Evolutionary conservation across 1,140 invertebrate species (phyloP).

Genomic region (Epicauta chinensis): DNA sequence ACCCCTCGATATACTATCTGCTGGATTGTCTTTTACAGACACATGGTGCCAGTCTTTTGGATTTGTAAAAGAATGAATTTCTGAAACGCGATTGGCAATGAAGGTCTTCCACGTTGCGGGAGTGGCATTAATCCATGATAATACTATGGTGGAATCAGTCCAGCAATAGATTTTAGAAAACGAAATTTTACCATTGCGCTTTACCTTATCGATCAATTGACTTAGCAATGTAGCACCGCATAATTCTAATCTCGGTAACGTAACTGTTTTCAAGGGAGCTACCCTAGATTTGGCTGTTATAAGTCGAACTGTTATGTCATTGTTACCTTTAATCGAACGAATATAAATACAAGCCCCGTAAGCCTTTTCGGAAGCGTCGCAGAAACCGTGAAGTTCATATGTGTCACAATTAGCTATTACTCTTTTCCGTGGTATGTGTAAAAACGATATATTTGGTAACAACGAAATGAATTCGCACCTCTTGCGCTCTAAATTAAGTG

Average conservation of each 20-base stretch:
- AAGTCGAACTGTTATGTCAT: too few species aligned
- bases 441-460: neutral
- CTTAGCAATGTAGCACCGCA: slow-evolving; percentile 9
- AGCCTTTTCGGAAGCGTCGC: slow-evolving; percentile 29
- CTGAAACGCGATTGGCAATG: slow-evolving; percentile 29
- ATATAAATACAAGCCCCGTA: slow-evolving; percentile 33
- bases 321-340: neutral
- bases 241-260: slow-evolving; percentile 18
- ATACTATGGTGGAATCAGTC: slow-evolving; percentile 24
- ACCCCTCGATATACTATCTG: slow-evolving; percentile 31
- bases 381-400: slow-evolving; percentile 11
- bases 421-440: neutral
- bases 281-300: slow-evolving; percentile 10
- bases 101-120: slow-evolving; percentile 20
- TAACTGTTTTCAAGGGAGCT: slow-evolving; percentile 12
- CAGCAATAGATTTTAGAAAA: slow-evolving; percentile 13
- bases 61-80: slow-evolving; percentile 23
- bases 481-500: slow-evolving; percentile 20
- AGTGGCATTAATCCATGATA: slow-evolving; percentile 14
- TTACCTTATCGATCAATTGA: slow-evolving; percentile 7
- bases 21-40: slow-evolving; percentile 27
- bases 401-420: neutral
- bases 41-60: slow-evolving; percentile 30
- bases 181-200: neutral
- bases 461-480: neutral